Evolutionary conservation across 2,113 vertebrate species (phyloP).

Genomic region (Rynchops niger): DNA sequence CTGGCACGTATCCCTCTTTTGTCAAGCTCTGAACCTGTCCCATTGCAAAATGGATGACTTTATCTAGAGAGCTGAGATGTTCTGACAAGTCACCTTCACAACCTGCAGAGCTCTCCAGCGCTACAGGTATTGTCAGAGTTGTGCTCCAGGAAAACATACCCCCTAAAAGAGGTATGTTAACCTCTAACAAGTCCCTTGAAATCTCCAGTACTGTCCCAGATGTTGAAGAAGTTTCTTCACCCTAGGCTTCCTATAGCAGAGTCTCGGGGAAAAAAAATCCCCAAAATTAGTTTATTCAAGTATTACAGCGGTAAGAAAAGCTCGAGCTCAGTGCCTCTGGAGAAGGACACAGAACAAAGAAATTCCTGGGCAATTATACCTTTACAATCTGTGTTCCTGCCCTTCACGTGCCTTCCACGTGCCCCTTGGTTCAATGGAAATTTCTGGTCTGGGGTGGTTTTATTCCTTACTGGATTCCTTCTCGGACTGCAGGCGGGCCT

Average conservation of each 20-base stretch:
- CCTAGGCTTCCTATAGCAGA: neutral
- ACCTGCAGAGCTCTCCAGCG: neutral
- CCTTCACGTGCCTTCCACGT: neutral
- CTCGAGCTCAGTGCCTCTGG: neutral
- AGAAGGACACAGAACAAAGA: neutral
- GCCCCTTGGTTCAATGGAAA: neutral
- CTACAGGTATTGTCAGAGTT: neutral
- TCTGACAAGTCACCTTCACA: neutral
- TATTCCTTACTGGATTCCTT: neutral
- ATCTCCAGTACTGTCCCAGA: neutral
- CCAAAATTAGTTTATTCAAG: neutral
- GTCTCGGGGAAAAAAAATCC: neutral
- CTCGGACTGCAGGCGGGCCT: neutral
- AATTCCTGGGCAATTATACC: neutral
- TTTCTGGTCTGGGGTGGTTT: neutral
- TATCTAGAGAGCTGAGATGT: neutral
- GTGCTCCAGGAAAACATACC: neutral
- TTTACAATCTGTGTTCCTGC: neutral
- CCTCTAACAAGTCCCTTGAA: neutral
- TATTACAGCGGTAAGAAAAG: neutral
- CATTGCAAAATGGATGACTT: neutral
- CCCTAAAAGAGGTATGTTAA: neutral
- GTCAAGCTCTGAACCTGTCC: neutral
- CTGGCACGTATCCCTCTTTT: neutral
- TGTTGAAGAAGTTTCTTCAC: neutral